Evolutionary conservation across 2,113 vertebrate genomes (phyloP).

Genomic region (Eulemur rufifrons): DNA sequence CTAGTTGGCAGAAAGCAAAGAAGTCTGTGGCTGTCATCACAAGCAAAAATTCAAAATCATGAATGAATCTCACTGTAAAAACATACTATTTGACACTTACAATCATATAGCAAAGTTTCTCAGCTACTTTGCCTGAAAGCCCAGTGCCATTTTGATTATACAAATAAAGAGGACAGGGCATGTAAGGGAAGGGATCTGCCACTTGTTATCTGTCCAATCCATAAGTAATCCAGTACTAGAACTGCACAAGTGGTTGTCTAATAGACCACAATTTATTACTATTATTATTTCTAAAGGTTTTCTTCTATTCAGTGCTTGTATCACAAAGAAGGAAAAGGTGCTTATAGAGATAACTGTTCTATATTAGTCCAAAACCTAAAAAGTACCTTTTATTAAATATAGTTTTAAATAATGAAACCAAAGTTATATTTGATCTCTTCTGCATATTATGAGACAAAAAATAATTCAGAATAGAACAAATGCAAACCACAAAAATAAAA

Average conservation of each 20-base stretch:
- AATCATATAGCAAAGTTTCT: not conserved
- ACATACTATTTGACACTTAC: not conserved
- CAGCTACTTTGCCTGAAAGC: not conserved
- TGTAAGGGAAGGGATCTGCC: not conserved
- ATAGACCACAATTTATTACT: not conserved
- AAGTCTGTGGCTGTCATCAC: not conserved
- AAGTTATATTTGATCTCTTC: not conserved
- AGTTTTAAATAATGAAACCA: not conserved
- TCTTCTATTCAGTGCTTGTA: not conserved
- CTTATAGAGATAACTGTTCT: not conserved
- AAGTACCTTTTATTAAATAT: not conserved
- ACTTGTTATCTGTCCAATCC: too few relatives aligned
- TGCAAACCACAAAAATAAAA: not conserved
- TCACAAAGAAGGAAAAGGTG: not conserved
- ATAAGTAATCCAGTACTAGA: not conserved
- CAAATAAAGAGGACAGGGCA: not conserved
- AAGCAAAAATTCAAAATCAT: constrained; percentile 10
- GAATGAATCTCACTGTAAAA: not conserved
- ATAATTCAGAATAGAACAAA: not conserved
- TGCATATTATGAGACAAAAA: not conserved
- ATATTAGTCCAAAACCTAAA: not conserved
- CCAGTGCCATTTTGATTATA: not conserved
- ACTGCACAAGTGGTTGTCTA: not conserved
- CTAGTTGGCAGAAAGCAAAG: not conserved
- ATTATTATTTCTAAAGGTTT: not conserved